Percentiles rank a stretch among this genome's conserved stretches.
These are phyloP conservation scores for Deroplatys truncata DNA, from an alignment of 2,888 invertebrate species.

Conservation along the genomic window DNA sequence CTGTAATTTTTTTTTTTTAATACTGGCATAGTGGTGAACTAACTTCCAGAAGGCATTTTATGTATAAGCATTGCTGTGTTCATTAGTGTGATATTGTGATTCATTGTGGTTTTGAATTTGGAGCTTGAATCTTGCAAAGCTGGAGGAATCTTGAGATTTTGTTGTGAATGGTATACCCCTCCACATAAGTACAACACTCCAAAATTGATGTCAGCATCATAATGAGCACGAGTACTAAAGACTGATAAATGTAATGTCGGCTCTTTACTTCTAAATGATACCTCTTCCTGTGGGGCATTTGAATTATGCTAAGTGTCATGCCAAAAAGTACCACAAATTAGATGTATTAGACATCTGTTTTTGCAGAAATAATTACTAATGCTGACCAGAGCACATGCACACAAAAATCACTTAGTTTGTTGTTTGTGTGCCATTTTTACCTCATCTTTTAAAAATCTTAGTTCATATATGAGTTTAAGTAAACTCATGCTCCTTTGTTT, in stretches of 20 bases:
- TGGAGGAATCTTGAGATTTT: background rate
- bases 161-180: background rate
- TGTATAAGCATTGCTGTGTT: slow-evolving; percentile 17
- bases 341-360: no score
- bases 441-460: no score
- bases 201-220: background rate
- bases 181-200: background rate
- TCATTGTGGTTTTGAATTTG: slow-evolving; percentile 13
- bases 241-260: background rate
- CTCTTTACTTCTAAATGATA: background rate
- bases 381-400: no score
- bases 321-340: no score
- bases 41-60: slow-evolving; percentile 29
- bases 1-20: background rate
- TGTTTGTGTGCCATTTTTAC: no score
- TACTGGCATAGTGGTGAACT: slow-evolving; percentile 2
- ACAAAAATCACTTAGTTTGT: no score
- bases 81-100: slow-evolving; percentile 26
- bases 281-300: background rate
- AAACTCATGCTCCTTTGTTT: no score
- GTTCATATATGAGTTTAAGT: no score
- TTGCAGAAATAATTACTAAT: no score
- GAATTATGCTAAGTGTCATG: no score
- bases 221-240: background rate
- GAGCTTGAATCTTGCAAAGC: background rate